phyloP scores from a whole-genome alignment of 2,113 vertebrate species.

The Epinephelus lanceolatus region DNA sequence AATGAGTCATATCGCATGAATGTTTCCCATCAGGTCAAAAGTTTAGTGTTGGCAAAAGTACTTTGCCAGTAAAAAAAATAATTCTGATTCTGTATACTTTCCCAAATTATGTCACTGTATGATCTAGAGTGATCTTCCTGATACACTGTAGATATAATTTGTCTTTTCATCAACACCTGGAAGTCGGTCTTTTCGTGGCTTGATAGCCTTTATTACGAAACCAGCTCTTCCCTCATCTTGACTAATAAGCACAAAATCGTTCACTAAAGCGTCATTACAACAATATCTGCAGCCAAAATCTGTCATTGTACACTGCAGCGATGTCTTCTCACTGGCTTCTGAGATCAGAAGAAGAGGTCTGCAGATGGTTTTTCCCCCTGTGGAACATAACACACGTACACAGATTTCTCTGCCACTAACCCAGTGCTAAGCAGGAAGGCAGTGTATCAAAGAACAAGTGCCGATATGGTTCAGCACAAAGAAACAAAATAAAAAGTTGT shows the following conservation, averaged over 20 bases:
- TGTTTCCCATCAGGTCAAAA: slow-evolving; percentile 10
- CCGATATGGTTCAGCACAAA: slow-evolving; percentile 63
- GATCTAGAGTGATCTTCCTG: slow-evolving; percentile 16
- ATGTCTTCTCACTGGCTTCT: slow-evolving; percentile 53
- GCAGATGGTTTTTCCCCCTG: slow-evolving; percentile 66
- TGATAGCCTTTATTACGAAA: slow-evolving; percentile 45
- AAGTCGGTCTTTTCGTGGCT: slow-evolving; percentile 34
- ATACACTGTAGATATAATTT: slow-evolving; percentile 24
- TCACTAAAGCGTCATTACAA: slow-evolving; percentile 63
- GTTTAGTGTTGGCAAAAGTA: background rate
- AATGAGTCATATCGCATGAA: background rate
- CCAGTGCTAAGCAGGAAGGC: slow-evolving; percentile 44
- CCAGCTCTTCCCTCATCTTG: slow-evolving; percentile 38
- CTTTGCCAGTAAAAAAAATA: slow-evolving; percentile 8
- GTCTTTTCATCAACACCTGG: slow-evolving; percentile 22
- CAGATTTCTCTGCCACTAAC: slow-evolving; percentile 40
- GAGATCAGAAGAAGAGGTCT: slow-evolving; percentile 60
- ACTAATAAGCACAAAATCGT: slow-evolving; percentile 62
- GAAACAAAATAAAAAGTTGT: slow-evolving; percentile 68
- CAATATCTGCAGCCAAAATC: slow-evolving; percentile 61
- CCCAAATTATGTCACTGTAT: background rate
- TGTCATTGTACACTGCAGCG: slow-evolving; percentile 58
- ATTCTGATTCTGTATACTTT: slow-evolving; percentile 24
- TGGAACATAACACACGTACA: slow-evolving; percentile 60
- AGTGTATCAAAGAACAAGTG: slow-evolving; percentile 64